phyloP scores from a whole-genome alignment of 2,113 vertebrate genomes.

The Nothoprocta perdicaria region DNA sequence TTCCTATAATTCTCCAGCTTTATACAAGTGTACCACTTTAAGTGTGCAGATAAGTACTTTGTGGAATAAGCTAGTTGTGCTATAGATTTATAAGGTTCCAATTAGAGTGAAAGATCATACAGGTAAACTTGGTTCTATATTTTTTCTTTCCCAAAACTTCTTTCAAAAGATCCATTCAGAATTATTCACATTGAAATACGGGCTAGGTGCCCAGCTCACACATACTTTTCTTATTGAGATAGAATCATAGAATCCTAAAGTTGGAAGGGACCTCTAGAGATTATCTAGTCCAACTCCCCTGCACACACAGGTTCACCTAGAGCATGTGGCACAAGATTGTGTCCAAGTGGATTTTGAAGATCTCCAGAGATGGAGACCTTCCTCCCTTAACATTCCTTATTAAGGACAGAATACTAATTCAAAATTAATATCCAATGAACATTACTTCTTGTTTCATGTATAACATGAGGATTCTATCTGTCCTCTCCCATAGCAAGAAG shows the following conservation, averaged over 20 bases:
- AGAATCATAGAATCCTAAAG: too few species aligned
- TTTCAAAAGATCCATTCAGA: neutral
- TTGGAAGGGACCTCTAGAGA: too few species aligned
- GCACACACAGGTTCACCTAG: too few species aligned
- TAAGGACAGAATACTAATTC: neutral
- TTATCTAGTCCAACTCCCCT: too few species aligned
- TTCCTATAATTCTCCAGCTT: neutral
- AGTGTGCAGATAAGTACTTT: neutral
- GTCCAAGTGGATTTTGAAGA: too few species aligned
- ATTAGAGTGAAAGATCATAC: neutral
- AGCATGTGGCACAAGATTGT: too few species aligned
- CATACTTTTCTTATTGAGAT: neutral
- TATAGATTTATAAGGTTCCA: neutral
- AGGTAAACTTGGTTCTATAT: neutral
- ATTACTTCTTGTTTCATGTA: neutral
- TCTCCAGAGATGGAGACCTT: too few species aligned
- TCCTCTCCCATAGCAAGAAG: neutral
- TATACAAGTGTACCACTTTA: neutral
- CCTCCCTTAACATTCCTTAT: neutral
- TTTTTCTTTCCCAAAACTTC: neutral
- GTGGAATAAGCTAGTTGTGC: neutral
- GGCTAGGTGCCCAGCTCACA: fast-evolving
- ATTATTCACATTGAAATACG: neutral
- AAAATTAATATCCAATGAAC: fast-evolving
- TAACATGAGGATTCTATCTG: neutral